Percentiles rank a stretch among this genome's conserved stretches.
phyloP scores from a whole-genome alignment of 2,888 invertebrate species.

The Tachystola acroxantha region DNA sequence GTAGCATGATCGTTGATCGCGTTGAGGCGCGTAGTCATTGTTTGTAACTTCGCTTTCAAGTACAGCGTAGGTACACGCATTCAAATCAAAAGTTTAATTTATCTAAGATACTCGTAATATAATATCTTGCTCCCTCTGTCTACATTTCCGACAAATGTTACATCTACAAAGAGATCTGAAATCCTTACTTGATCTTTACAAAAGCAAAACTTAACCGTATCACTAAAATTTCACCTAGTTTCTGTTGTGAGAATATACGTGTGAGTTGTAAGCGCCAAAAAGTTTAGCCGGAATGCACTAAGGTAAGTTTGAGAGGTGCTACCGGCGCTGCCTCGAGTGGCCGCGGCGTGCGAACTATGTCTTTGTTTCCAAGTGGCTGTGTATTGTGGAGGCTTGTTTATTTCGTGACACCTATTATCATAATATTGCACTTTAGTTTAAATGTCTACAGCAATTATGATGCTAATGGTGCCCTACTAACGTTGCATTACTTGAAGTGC shows the following conservation, averaged over 20 bases:
- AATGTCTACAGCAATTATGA: too few relatives aligned
- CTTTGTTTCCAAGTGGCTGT: conserved; percentile 39
- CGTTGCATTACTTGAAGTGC: too few relatives aligned
- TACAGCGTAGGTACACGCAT: too few relatives aligned
- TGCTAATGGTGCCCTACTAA: too few relatives aligned
- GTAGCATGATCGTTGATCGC: too few relatives aligned
- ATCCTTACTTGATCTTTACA: not conserved
- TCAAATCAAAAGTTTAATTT: too few relatives aligned
- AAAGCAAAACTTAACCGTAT: not conserved
- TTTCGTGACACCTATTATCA: conserved; percentile 21
- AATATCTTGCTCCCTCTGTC: too few relatives aligned
- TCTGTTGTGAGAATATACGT: conserved; percentile 19
- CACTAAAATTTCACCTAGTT: conserved; percentile 5
- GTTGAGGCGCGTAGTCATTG: too few relatives aligned
- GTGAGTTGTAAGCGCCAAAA: conserved; percentile 32
- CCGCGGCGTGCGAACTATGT: conserved; percentile 49
- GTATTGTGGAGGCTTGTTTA: conserved; percentile 36
- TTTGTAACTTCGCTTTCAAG: too few relatives aligned
- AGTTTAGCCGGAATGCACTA: conserved; percentile 27
- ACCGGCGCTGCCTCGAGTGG: conserved; percentile 40
- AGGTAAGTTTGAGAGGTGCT: conserved; percentile 49
- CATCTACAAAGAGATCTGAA: too few relatives aligned
- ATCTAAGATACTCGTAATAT: too few relatives aligned
- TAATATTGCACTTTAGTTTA: not conserved
- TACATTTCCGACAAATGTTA: too few relatives aligned